A percentile compares a stretch with the other conserved stretches of the same genome.
Evolutionary conservation across 2,797 vertebrate genomes (phyloP).

Genomic region (Hippopotamyrus pictus): DNA sequence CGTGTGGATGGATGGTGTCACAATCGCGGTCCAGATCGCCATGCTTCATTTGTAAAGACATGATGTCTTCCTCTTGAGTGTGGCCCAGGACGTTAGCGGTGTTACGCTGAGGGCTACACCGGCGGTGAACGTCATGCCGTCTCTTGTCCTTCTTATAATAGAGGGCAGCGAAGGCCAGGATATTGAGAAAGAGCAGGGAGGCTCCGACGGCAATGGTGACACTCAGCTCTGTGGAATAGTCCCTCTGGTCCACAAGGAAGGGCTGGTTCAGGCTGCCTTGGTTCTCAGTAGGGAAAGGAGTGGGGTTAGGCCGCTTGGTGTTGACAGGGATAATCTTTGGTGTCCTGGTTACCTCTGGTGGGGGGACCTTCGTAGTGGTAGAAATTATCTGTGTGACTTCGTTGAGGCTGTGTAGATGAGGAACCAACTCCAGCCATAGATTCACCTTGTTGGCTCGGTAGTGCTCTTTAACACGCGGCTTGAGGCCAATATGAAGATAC

Average conservation of each 20-base stretch:
- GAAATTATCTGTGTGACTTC: slow-evolving; percentile 95
- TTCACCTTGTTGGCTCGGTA: slow-evolving; percentile 98
- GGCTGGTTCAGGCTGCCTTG: slow-evolving; percentile 90
- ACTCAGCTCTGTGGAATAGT: slow-evolving; percentile 95
- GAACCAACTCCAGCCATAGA: slow-evolving; percentile 95
- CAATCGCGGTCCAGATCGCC: slow-evolving; percentile 94
- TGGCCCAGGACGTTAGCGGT: slow-evolving; percentile 89
- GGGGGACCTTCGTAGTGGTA: slow-evolving; percentile 96
- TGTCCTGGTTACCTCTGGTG: slow-evolving; percentile 84
- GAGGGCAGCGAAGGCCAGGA: slow-evolving; percentile 90
- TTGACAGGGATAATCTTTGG: slow-evolving; percentile 81
- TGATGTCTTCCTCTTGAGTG: slow-evolving; percentile 98
- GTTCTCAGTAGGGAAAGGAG: slow-evolving; percentile 87
- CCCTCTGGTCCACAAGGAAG: slow-evolving; percentile 91
- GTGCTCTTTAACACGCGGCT: slow-evolving; percentile 97
- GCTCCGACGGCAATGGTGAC: slow-evolving; percentile 97
- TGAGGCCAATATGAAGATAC: slow-evolving; percentile 96
- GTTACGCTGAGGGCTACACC: slow-evolving; percentile 90
- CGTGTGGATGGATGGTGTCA: slow-evolving; percentile 91
- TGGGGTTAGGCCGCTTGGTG: slow-evolving; percentile 76
- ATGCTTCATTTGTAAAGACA: slow-evolving; percentile 99
- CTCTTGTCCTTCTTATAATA: slow-evolving; percentile 99
- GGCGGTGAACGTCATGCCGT: slow-evolving; percentile 87
- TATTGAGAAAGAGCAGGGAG: slow-evolving; percentile 94
- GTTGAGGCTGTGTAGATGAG: slow-evolving; percentile 96